phyloP scores from a whole-genome alignment of 2,113 vertebrate species.

The Gadus macrocephalus region DNA sequence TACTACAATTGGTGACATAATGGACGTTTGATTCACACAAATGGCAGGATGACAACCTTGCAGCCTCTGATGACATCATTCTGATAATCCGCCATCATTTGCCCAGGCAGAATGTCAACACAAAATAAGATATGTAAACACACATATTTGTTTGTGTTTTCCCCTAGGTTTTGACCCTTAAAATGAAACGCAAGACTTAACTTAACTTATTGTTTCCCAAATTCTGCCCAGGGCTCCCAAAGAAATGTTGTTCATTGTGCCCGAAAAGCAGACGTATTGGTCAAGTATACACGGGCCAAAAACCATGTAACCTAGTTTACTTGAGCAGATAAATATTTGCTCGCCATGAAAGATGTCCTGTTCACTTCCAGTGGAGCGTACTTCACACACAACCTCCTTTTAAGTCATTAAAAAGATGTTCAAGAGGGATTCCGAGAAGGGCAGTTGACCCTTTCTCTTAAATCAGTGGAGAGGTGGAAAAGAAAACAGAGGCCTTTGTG shows the following conservation, averaged over 20 bases:
- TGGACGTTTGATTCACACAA: no score
- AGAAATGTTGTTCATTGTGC: constrained; percentile 34
- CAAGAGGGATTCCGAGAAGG: constrained; percentile 22
- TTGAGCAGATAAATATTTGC: constrained; percentile 31
- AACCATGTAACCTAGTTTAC: constrained; percentile 27
- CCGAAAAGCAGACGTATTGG: constrained; percentile 12
- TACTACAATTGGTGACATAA: no score
- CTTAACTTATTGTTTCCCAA: not conserved
- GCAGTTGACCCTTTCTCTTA: constrained; percentile 23
- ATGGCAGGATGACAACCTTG: not conserved
- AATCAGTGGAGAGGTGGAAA: constrained; percentile 26
- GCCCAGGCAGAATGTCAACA: not conserved
- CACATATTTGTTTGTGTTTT: not conserved
- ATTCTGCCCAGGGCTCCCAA: constrained; percentile 19
- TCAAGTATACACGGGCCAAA: constrained; percentile 30
- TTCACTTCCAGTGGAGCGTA: constrained; percentile 19
- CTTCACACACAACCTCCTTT: constrained; percentile 20
- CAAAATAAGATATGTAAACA: not conserved
- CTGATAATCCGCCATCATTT: not conserved
- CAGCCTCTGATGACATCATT: not conserved
- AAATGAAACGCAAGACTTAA: constrained; percentile 6
- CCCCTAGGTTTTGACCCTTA: not conserved
- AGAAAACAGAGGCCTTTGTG: constrained; percentile 18
- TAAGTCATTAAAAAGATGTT: constrained; percentile 20
- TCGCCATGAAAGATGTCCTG: constrained; percentile 24